Conservation (phyloP, 2,113 vertebrate species). For the Pelecanus crispus region DNA sequence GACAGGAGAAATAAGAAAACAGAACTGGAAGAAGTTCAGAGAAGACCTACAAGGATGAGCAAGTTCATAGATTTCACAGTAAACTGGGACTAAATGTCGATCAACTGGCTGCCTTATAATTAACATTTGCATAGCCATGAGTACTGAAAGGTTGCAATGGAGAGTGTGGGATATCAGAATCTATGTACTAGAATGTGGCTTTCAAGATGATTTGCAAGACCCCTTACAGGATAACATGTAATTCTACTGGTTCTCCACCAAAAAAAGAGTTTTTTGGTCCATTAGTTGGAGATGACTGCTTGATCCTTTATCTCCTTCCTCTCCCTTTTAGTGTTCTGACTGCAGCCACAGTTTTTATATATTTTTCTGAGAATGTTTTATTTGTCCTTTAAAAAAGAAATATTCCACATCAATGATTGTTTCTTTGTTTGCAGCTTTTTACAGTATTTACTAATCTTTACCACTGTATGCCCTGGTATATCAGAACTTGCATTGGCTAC, state of each 20-base stretch:
- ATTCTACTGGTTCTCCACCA: not conserved
- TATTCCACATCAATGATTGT: not conserved
- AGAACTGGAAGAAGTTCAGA: not conserved
- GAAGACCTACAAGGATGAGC: not conserved
- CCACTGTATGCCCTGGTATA: not conserved
- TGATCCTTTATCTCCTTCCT: not conserved
- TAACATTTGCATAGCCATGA: not conserved
- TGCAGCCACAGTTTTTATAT: not conserved
- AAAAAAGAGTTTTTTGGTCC: not conserved
- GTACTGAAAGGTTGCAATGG: not conserved
- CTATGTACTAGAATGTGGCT: not conserved
- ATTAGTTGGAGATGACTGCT: not conserved
- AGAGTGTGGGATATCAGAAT: not conserved
- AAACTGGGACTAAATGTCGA: not conserved
- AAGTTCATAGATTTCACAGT: not conserved
- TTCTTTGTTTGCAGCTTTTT: not conserved
- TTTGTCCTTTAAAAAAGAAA: not conserved
- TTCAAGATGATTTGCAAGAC: not conserved
- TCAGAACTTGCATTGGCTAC: not conserved
- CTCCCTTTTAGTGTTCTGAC: not conserved
- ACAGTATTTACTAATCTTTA: not conserved
- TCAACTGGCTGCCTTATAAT: not conserved
- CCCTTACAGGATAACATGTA: not conserved
- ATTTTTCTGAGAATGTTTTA: not conserved
- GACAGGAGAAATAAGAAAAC: not conserved